Conservation (phyloP, 2,888 invertebrate genomes). For the Margaritifera margaritifera region DNA sequence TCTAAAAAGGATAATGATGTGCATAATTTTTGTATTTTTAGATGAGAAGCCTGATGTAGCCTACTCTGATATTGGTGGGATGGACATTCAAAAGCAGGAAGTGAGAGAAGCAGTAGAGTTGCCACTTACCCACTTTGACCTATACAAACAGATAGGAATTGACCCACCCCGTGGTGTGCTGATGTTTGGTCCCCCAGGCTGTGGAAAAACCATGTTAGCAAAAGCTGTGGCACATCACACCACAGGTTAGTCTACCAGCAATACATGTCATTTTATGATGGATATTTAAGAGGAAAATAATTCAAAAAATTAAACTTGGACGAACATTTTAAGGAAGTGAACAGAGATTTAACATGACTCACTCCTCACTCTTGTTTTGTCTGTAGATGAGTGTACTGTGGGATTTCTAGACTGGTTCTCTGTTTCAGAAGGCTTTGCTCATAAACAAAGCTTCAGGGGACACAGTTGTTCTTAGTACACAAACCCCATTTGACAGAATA, state of each 20-base stretch:
- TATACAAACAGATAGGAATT: conserved; percentile 97
- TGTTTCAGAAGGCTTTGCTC: no score
- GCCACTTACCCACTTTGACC: conserved; percentile 97
- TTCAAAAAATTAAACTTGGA: not conserved
- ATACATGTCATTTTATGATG: no score
- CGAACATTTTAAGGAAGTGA: not conserved
- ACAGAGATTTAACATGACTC: not conserved
- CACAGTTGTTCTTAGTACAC: no score
- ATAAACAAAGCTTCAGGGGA: no score
- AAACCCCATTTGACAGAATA: no score
- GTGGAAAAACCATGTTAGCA: conserved; percentile 99
- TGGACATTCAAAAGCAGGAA: conserved; percentile 99
- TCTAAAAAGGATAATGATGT: not conserved
- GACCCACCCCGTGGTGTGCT: conserved; percentile 98
- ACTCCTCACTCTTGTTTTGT: no score
- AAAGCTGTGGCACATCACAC: conserved; percentile 99
- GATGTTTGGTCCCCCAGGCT: conserved; percentile 99
- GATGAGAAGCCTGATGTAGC: conserved; percentile 99
- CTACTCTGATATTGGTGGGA: conserved; percentile 98
- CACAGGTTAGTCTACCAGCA: conserved; percentile 79
- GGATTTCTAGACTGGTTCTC: no score
- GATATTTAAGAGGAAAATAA: not conserved
- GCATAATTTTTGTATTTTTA: conserved; percentile 55
- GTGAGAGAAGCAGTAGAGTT: conserved; percentile 98
- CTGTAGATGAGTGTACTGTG: no score